Percentiles rank a stretch among this genome's conserved stretches.
Evolutionary conservation across 2,113 vertebrate genomes (phyloP).

Genomic region (Bos taurus): DNA sequence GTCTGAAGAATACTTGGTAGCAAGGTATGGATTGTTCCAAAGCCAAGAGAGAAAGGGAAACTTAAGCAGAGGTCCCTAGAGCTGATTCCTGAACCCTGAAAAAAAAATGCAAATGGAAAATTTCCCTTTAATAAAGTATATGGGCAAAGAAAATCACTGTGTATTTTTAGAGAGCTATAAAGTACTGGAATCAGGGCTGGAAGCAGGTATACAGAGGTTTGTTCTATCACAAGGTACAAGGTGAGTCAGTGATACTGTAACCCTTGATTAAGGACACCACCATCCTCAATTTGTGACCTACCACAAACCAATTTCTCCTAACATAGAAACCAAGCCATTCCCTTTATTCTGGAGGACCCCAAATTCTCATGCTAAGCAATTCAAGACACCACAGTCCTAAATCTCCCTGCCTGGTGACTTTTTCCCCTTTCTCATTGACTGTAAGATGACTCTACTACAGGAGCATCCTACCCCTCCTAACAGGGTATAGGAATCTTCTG

Average conservation of each 20-base stretch:
- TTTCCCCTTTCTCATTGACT: not conserved
- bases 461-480: not conserved
- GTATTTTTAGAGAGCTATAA: not conserved
- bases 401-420: not conserved
- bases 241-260: not conserved
- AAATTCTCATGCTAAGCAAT: not conserved
- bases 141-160: not conserved
- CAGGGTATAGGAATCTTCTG: not conserved
- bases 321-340: not conserved
- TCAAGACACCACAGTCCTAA: not conserved
- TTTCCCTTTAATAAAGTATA: not conserved
- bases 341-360: not conserved
- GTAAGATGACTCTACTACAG: not conserved
- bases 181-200: not conserved
- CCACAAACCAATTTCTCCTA: not conserved
- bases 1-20: not conserved
- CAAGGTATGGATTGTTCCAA: not conserved
- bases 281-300: not conserved
- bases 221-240: not conserved
- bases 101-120: not conserved
- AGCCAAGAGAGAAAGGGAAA: not conserved
- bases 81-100: not conserved
- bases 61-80: not conserved
- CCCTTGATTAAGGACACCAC: not conserved
- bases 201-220: not conserved